Evolutionary conservation across 1,140 invertebrate genomes (phyloP).

Genomic region (Oryctes rhinoceros): DNA sequence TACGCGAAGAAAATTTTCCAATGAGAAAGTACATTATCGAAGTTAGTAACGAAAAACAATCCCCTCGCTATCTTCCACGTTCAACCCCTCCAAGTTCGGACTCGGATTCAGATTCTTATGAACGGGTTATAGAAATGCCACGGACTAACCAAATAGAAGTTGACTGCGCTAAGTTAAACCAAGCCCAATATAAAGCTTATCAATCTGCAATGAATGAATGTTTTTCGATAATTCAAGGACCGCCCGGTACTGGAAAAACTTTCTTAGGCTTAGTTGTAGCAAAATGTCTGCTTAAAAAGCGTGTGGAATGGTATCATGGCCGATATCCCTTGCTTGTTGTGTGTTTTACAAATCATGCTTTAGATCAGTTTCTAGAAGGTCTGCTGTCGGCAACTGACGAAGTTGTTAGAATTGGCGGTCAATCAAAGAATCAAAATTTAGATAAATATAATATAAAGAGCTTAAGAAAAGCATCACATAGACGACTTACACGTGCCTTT

Average conservation of each 20-base stretch:
- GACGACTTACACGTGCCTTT: background rate
- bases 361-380: conserved; percentile 89
- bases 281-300: conserved; percentile 67
- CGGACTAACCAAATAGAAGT: too few relatives aligned
- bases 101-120: background rate
- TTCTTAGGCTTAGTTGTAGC: conserved; percentile 76
- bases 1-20: conserved; percentile 65
- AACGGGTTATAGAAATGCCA: background rate
- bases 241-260: conserved; percentile 85
- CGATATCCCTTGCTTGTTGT: conserved; percentile 75
- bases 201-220: conserved; percentile 68
- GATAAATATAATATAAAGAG: conserved; percentile 63
- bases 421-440: conserved; percentile 70
- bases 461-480: conserved; percentile 41
- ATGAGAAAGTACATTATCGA: conserved; percentile 71
- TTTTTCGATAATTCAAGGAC: conserved; percentile 80
- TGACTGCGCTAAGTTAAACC: conserved; percentile 61
- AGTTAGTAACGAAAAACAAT: conserved; percentile 32
- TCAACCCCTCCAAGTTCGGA: conserved; percentile 85
- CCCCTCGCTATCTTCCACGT: conserved; percentile 85
- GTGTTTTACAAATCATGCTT: conserved; percentile 87
- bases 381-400: conserved; percentile 65
- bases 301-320: conserved; percentile 48
- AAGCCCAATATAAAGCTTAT: conserved; percentile 69
- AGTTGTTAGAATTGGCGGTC: conserved; percentile 77